Evolutionary conservation across 53 echinoderm and acorn worm species (phyloP).

Genomic region (Henricia sp.): DNA sequence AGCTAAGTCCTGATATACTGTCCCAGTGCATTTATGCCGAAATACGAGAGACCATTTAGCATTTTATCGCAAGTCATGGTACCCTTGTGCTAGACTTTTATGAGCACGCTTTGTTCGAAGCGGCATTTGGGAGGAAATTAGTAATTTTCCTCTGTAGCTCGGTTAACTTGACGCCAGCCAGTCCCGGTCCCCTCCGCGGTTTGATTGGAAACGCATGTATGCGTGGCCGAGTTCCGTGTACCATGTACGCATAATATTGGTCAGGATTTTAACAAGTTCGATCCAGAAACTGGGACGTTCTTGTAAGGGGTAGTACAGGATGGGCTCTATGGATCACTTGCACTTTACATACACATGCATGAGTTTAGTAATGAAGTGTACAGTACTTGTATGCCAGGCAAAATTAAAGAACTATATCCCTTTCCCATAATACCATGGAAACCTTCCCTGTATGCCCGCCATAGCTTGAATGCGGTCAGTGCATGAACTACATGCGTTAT

Average conservation of each 20-base stretch:
- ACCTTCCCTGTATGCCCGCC: no score
- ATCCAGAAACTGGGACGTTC: not conserved
- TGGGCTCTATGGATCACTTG: not conserved
- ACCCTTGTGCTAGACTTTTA: constrained; percentile 19
- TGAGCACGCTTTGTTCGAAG: constrained; percentile 42
- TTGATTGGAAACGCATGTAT: constrained; percentile 25
- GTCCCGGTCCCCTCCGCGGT: constrained; percentile 25
- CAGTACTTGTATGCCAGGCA: no score
- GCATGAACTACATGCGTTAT: no score
- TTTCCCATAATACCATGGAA: no score
- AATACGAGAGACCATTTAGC: constrained; percentile 22
- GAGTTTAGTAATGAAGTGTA: not conserved
- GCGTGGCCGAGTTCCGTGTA: not conserved
- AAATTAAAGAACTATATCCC: no score
- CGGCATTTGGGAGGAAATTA: constrained; percentile 24
- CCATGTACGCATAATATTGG: no score
- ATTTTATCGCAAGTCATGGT: constrained; percentile 34
- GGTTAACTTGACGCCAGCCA: constrained; percentile 20
- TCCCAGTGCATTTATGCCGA: constrained; percentile 4
- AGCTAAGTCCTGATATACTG: not conserved
- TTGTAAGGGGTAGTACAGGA: not conserved
- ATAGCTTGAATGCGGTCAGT: no score
- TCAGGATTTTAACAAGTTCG: not conserved
- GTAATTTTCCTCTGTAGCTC: constrained; percentile 29
- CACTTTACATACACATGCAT: not conserved